Percentiles rank a stretch among this genome's conserved stretches.
phyloP scores from a whole-genome alignment of 2,888 invertebrate genomes.

The Limnephilus rhombicus region DNA sequence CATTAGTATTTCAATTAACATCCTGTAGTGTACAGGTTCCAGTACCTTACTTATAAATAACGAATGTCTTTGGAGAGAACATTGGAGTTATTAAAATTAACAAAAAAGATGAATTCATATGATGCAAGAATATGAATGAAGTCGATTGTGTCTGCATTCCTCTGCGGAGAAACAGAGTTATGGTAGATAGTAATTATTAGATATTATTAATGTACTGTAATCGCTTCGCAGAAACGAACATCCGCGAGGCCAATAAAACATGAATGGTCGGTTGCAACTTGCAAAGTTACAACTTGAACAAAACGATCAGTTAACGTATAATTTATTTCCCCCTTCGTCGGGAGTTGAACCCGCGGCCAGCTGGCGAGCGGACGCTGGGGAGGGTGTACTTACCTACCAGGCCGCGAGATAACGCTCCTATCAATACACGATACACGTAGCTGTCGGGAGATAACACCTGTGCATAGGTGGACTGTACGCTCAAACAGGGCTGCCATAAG shows the following conservation, averaged over 20 bases:
- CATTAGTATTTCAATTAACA: too few relatives aligned
- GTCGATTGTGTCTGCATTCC: too few relatives aligned
- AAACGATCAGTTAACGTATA: slow-evolving; percentile 1
- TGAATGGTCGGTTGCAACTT: background rate
- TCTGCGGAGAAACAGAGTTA: too few relatives aligned
- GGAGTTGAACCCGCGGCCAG: slow-evolving; percentile 16
- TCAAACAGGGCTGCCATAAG: background rate
- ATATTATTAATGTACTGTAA: background rate
- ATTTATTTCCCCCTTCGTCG: slow-evolving; percentile 14
- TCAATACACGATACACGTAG: slow-evolving; percentile 24
- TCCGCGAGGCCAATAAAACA: background rate
- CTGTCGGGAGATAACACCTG: slow-evolving; percentile 42
- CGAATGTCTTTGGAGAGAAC: too few relatives aligned
- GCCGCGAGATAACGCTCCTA: slow-evolving; percentile 21
- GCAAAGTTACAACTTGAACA: background rate
- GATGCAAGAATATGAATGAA: too few relatives aligned
- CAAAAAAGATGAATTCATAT: too few relatives aligned
- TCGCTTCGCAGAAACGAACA: background rate
- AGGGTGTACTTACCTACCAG: slow-evolving; percentile 7
- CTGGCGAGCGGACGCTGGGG: slow-evolving; percentile 17
- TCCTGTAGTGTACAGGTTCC: too few relatives aligned
- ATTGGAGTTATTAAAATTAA: too few relatives aligned
- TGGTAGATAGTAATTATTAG: background rate
- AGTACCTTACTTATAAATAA: too few relatives aligned
- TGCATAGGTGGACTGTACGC: slow-evolving; percentile 35